Evolutionary conservation across 2,888 invertebrate genomes (phyloP), one percentile per base, ranked within the genome.

Genomic region (Thyatira batis): DNA sequence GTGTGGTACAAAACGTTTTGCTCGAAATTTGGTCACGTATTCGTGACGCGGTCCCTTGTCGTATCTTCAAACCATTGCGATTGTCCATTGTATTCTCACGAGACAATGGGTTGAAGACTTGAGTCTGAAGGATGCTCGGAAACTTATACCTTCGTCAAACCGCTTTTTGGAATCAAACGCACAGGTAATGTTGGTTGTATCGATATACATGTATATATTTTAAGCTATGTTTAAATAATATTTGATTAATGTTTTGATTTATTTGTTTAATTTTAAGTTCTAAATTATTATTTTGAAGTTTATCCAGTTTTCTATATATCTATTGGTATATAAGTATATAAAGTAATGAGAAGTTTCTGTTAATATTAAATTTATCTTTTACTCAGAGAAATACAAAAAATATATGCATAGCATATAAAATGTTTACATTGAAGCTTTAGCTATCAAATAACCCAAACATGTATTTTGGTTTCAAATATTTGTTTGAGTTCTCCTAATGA

Each of bases 1-100:
- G 76, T 80, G 80, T 76, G 71, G 78, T 80, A 75, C 86, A 85
- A 87, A 88, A 87, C 84, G 84, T 89, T 88, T 85, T 82, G 81
- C 82, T 84, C 78, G 80, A 87, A 91, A 89, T 89, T 91, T 89
- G 88, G 89, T 91, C 90, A 91, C 91, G 91, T 91, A 87, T 72
- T 69, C 72, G 73, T 71, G 68, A 74, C 61, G 73, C 74, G 83
- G 83, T 89, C 85, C 87, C 85, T 84, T 89, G 88, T 89, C 90
- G 86, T 82, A 80, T 89, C 87, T 84, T 83, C 76, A 77, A 86
- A 82, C 83, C 84, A 85, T 87, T 83, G 83, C 88, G 80, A 86
- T 86, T 87, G 89, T 86, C 90, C 86, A 87, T 89, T 90, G 88
- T 90, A 84, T 82, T 87, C 90, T 82, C 88, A 61, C 69, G 89